Evolutionary conservation across 2,113 vertebrate species (phyloP).

Genomic region (Oncorhynchus tshawytscha): DNA sequence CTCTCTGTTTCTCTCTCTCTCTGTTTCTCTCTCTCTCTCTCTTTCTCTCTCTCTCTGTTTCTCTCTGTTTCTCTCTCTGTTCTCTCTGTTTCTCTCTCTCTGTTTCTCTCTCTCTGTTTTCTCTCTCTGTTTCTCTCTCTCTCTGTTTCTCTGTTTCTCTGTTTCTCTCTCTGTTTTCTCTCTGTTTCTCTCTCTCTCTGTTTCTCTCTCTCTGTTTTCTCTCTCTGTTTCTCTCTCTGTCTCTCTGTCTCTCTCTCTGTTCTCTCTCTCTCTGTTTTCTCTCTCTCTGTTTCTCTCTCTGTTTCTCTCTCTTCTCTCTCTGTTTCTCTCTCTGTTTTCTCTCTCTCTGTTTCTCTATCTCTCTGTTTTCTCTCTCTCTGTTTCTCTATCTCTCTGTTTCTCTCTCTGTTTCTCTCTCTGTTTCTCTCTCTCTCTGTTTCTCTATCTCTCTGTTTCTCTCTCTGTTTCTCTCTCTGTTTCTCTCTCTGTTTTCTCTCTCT

Average conservation of each 20-base stretch:
- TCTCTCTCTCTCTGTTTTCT: slow-evolving; percentile 24
- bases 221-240: slow-evolving; percentile 19
- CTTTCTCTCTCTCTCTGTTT: slow-evolving; percentile 13
- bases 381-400: slow-evolving; percentile 12
- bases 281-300: slow-evolving; percentile 7
- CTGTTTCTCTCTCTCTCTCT: slow-evolving; percentile 2
- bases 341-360: slow-evolving; percentile 17
- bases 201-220: slow-evolving; percentile 25
- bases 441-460: slow-evolving; percentile 18
- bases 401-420: slow-evolving; percentile 19
- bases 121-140: background rate
- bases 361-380: background rate
- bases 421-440: slow-evolving; percentile 22
- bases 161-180: slow-evolving; percentile 16
- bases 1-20: background rate
- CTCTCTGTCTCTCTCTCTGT: too few relatives aligned
- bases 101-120: slow-evolving; percentile 14
- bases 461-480: background rate
- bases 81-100: slow-evolving; percentile 39
- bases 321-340: background rate
- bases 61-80: slow-evolving; percentile 32
- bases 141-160: background rate
- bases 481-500: slow-evolving; percentile 8
- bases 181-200: background rate
- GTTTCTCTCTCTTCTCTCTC: background rate